Base-by-base conservation (phyloP, 1,140 invertebrate genomes). In the Gonatopus flavifemur region DNA sequence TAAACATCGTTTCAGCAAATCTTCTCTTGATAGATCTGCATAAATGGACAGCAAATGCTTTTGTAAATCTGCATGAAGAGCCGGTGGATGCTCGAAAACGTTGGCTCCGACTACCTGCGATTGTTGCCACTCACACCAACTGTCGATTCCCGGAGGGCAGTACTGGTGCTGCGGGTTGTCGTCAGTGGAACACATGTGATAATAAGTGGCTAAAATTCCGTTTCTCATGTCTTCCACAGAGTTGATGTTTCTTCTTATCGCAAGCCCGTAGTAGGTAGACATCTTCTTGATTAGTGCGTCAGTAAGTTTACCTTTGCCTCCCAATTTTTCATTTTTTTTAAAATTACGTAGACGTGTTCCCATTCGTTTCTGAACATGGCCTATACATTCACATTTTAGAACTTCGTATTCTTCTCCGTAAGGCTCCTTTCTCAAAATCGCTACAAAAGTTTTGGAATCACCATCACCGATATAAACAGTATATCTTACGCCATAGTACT, bases 231-330 rank as follows among this genome's bases (percentile, higher is more conserved):
- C n/a, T n/a, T n/a, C n/a, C n/a, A n/a, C n/a, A n/a, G n/a, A n/a
- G n/a, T n/a, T 56, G 40, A 42, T 59, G 30, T 28, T 49, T 57
- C 13, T n/a, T 46, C 57, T 39, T 13, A 59, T 55, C 1, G 54
- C 54, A 19, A 55, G 37, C 3, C 46, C 51, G 33, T 55, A 58
- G 32, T 55, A 58, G 3, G 24, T 51, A 13, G n/a, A 41, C 6
- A 55, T n/a, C 21, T 45, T 50, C 22, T 50, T 28, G 8, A 51
- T n/a, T n/a, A n/a, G n/a, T n/a, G n/a, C n/a, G n/a, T n/a, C n/a
- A n/a, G n/a, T n/a, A n/a, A n/a, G n/a, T n/a, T n/a, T n/a, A n/a
- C n/a, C n/a, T n/a, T n/a, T n/a, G n/a, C n/a, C n/a, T n/a, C n/a
- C n/a, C n/a, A n/a, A n/a, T n/a, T n/a, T n/a, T n/a, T n/a, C n/a